Evolutionary conservation across 2,113 vertebrate species (phyloP), one percentile per base, ranked within the genome.

Genomic region (Hyaena hyaena): DNA sequence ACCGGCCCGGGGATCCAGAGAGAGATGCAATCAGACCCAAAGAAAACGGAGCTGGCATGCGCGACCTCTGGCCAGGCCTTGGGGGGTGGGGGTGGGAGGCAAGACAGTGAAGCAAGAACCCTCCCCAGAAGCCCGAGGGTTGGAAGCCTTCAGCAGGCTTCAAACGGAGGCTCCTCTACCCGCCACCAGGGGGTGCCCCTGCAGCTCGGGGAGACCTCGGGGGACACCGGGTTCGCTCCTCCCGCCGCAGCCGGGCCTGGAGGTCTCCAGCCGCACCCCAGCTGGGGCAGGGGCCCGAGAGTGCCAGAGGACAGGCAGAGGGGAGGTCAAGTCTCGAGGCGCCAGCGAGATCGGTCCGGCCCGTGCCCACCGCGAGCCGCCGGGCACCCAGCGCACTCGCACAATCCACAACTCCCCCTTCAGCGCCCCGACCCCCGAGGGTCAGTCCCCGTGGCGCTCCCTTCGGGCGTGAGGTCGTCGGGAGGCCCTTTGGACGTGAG

Each of bases 101-200:
- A 39, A 14, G 24, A 16, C 26, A 16, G 43, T 0, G 43, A 48
- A 86, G 48, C 35, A 0, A 8, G 14, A 43, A 86, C 53, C 53
- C 39, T 82, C 84, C 71, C 71, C 77, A 11, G 24, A 33, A 31
- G 84, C 9, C 0, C 4, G 1, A 35, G 31, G 0, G 58, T 5
- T 16, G 23, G 53, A 48, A 95, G 88, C 68, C 19, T 79, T 31
- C 1, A 15, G 35, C 26, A 17, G 17, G 26, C 88, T 90, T 43
- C 48, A 26, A 63, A 33, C 33, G 1, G 35, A 69, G 3, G 88
- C 61, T 43, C 21, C 82, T 33, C 77, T 83, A 65, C 95, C 93
- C 68, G 50, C 97, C 97, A 74, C 96, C 87, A 96, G 98, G 31
- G 97, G 98, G 92, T 95, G 96, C 65, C 96, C 96, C 93, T 71